Evolutionary conservation across 1,140 invertebrate genomes (phyloP), one percentile per base, ranked within the genome.

Genomic region (Brachionus plicatilis): DNA sequence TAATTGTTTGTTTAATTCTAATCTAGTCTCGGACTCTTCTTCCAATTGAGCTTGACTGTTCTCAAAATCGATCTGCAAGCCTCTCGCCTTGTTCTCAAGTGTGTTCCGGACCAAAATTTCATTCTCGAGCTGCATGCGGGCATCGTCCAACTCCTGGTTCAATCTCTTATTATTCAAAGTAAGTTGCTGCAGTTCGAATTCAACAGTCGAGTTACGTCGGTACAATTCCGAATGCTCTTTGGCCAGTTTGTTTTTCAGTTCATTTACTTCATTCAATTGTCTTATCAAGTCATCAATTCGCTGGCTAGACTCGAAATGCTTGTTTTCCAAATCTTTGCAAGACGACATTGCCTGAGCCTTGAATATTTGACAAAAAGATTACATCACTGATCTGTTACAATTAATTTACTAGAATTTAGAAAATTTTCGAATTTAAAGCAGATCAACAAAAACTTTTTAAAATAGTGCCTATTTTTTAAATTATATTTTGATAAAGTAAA

Each of bases 201-300:
- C 83, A 45, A 76, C 17, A 5, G 68, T 33, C 24, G 65, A 68
- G 27, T 56, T 56, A 11, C 83, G 47, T 43, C 83, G 43, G 12
- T 41, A 43, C 17, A 56, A 84, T 37, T 72, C 45, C 17, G 33
- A 66, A 84, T 84, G 60, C n/a, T 84, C 68, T 56, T 76, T 68
- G n/a, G 37, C 29, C 9, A 84, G 17, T 56, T 60, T 53, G 24
- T 45, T 37, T 33, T 84, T 84, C 8, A 75, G 12, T 20, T 72
- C 66, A 53, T 78, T 84, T 11, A 27, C 47, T n/a, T 84, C 83
- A 29, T 53, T 76, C 60, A 84, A 43, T 60, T 84, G 83, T n/a
- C 29, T 14, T 14, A 78, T 20, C 14, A 72, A 27, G 5, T 84
- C 83, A 47, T 84, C 83, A 17, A 84, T 56, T 45, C 60, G 72